These are phyloP conservation scores for Epirrhoe tristata DNA, from an alignment of 2,888 invertebrate species.

Conservation along the genomic window DNA sequence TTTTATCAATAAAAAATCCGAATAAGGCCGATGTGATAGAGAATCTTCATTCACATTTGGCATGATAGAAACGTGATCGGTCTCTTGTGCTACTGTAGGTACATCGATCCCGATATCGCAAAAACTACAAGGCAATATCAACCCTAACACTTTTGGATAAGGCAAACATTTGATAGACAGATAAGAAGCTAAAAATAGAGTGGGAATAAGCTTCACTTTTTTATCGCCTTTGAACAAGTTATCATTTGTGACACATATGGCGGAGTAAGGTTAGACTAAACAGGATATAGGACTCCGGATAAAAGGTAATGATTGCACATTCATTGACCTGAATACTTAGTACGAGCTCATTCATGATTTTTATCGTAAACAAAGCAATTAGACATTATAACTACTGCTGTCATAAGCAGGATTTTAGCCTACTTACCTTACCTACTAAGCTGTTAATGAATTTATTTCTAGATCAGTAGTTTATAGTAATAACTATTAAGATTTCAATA, in stretches of 20 bases:
- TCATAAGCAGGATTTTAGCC: not conserved
- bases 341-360: not conserved
- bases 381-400: not conserved
- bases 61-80: constrained; percentile 17
- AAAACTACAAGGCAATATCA: constrained; percentile 13
- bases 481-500: no score
- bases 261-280: not conserved
- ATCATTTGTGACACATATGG: constrained; percentile 2
- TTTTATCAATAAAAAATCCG: constrained; percentile 1
- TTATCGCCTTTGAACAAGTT: not conserved
- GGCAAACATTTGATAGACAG: not conserved
- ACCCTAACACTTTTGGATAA: constrained; percentile 4
- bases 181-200: constrained; percentile 1
- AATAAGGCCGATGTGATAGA: constrained; percentile 9
- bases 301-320: not conserved
- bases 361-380: constrained; percentile 3
- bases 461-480: no score
- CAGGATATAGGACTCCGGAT: not conserved
- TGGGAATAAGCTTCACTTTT: constrained; percentile 8
- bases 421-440: not conserved
- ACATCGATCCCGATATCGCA: constrained; percentile 10
- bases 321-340: constrained; percentile 1
- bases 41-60: constrained; percentile 10
- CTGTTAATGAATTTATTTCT: not conserved
- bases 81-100: not conserved